Conservation (phyloP, 2,888 invertebrate genomes). For the Hypolimnas misippus region DNA sequence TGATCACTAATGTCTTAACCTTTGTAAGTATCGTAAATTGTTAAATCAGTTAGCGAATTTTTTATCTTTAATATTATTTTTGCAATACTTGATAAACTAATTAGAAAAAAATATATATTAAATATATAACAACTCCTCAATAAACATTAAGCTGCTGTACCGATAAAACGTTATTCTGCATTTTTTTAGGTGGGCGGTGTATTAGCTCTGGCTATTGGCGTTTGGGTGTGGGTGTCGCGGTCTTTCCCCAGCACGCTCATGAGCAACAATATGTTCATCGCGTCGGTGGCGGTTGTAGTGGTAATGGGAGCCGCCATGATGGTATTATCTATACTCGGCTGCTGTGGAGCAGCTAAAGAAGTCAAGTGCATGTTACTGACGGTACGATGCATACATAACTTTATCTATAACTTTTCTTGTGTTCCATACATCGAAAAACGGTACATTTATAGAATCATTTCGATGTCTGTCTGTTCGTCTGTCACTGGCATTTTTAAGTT, state of each 20-base stretch:
- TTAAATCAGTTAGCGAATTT: background rate
- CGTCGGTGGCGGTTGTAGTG: slow-evolving; percentile 92
- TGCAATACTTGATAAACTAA: too few species aligned
- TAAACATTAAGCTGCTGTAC: too few species aligned
- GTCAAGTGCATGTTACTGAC: slow-evolving; percentile 96
- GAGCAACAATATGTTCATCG: slow-evolving; percentile 94
- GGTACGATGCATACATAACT: slow-evolving; percentile 75
- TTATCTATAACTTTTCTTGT: background rate
- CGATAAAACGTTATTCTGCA: too few species aligned
- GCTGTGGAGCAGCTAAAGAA: slow-evolving; percentile 96
- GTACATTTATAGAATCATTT: too few species aligned
- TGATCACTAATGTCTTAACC: slow-evolving; percentile 92
- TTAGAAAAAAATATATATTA: too few species aligned
- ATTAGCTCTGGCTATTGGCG: slow-evolving; percentile 89
- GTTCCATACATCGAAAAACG: background rate
- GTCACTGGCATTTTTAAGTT: too few species aligned
- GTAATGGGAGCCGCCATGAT: slow-evolving; percentile 92
- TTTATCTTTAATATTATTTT: too few species aligned
- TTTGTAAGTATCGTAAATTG: slow-evolving; percentile 87
- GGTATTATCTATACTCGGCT: slow-evolving; percentile 94
- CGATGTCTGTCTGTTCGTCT: too few species aligned
- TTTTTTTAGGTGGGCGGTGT: slow-evolving; percentile 91
- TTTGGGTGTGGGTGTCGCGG: slow-evolving; percentile 93
- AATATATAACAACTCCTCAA: too few species aligned
- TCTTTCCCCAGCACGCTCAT: slow-evolving; percentile 93